Conservation (phyloP, 2,888 invertebrate species). For the Ophion obscuratus region DNA sequence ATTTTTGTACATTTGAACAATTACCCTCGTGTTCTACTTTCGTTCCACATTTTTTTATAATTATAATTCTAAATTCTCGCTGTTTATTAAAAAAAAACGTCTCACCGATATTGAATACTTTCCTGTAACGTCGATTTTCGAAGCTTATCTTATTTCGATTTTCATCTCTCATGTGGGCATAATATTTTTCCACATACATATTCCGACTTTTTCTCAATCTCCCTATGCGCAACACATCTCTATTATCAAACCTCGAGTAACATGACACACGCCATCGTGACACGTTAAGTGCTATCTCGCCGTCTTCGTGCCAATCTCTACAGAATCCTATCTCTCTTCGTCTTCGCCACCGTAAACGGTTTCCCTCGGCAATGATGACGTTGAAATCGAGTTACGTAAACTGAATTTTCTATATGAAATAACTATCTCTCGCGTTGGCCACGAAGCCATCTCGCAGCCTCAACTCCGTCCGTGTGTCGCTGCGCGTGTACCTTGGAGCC, state of each 20-base stretch:
- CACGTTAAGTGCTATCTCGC: slow-evolving; percentile 60
- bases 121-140: background rate
- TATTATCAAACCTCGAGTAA: slow-evolving; percentile 30
- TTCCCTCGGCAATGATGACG: slow-evolving; percentile 79
- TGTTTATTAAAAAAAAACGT: background rate
- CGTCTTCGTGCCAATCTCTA: slow-evolving; percentile 46
- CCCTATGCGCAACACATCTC: background rate
- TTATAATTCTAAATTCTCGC: background rate
- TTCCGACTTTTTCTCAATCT: slow-evolving; percentile 2
- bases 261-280: slow-evolving; percentile 33
- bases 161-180: background rate
- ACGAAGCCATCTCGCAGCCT: slow-evolving; percentile 34
- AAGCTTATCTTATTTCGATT: background rate
- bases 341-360: slow-evolving; percentile 72
- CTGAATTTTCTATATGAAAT: slow-evolving; percentile 80
- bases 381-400: slow-evolving; percentile 81
- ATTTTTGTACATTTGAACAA: too few species aligned
- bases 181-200: background rate
- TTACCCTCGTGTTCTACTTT: background rate
- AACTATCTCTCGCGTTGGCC: slow-evolving; percentile 74
- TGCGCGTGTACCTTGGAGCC: background rate
- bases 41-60: background rate
- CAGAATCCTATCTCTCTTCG: slow-evolving; percentile 33
- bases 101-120: background rate
- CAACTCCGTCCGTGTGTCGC: background rate